These are phyloP conservation scores for Acanthurus tractus DNA, from an alignment of 2,797 vertebrate genomes.

Conservation along the genomic window DNA sequence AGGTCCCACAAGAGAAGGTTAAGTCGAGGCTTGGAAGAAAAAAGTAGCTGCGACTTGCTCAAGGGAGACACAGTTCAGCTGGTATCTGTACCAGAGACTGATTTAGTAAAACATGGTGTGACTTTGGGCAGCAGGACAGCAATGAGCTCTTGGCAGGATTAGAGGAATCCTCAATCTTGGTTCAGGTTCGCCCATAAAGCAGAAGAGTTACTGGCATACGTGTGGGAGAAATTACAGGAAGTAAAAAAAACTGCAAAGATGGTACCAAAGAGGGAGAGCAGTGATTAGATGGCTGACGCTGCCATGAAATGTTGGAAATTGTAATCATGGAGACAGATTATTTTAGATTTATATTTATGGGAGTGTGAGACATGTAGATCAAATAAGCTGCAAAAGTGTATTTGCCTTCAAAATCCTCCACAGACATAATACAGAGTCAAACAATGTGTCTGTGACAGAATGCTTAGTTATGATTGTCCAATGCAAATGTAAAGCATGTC, in stretches of 20 bases:
- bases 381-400: not conserved
- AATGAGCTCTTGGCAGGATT: conserved; percentile 24
- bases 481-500: conserved; percentile 14
- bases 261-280: not conserved
- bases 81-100: conserved; percentile 24
- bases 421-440: not conserved
- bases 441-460: not conserved
- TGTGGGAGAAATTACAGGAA: conserved; percentile 10
- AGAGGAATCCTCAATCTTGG: conserved; percentile 26
- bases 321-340: not conserved
- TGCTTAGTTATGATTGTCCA: conserved; percentile 3
- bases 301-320: not conserved
- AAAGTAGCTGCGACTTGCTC: conserved; percentile 15
- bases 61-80: not conserved
- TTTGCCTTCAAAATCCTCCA: not conserved
- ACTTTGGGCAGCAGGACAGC: conserved; percentile 36
- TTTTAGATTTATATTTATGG: not conserved
- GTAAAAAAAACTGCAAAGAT: not conserved
- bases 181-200: conserved; percentile 5
- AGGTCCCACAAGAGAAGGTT: conserved; percentile 23
- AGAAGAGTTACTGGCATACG: not conserved
- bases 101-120: conserved; percentile 47
- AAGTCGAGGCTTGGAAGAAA: conserved; percentile 23
- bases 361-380: not conserved
- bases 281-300: not conserved